These are phyloP conservation scores for Montipora capricornis DNA, from an alignment of 64 coral and sea anemone genomes.

Conservation along the genomic window DNA sequence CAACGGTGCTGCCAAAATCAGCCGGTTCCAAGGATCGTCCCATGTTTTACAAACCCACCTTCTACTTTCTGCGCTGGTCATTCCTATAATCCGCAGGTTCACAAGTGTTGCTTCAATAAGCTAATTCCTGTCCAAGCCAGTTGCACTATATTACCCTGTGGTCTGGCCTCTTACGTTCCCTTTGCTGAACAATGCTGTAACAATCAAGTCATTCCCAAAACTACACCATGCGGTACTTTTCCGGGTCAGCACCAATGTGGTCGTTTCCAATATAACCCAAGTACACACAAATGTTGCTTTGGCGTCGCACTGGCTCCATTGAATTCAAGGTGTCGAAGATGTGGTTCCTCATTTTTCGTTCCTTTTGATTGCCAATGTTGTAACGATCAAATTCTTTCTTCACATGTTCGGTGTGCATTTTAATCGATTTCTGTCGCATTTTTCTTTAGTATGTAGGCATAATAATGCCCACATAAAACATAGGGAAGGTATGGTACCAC, in stretches of 20 bases:
- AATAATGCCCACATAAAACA: not conserved
- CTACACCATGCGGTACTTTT: not conserved
- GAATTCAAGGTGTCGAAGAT: not conserved
- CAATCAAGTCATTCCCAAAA: not conserved
- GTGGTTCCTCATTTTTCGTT: conserved; percentile 2
- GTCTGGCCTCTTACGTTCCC: not conserved
- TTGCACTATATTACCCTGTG: not conserved
- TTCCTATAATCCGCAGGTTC: not conserved
- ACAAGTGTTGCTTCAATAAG: conserved; percentile 13
- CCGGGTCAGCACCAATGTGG: not conserved
- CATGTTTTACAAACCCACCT: not conserved
- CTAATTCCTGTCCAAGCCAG: not conserved
- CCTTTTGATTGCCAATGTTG: not conserved
- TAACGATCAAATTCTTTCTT: not conserved
- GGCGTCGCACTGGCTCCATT: not conserved
- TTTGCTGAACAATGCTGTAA: not conserved
- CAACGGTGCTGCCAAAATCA: not conserved
- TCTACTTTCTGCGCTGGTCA: not conserved
- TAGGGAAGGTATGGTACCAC: not conserved
- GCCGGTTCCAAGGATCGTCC: not conserved
- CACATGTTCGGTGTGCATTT: not conserved
- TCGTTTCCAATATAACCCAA: not conserved
- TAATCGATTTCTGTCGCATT: not conserved
- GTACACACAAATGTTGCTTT: conserved; percentile 35
- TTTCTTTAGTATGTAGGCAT: not conserved